Evolutionary conservation across 2,888 invertebrate species (phyloP), one percentile per base, ranked within the genome.

Genomic region (Sussaba pulchella): DNA sequence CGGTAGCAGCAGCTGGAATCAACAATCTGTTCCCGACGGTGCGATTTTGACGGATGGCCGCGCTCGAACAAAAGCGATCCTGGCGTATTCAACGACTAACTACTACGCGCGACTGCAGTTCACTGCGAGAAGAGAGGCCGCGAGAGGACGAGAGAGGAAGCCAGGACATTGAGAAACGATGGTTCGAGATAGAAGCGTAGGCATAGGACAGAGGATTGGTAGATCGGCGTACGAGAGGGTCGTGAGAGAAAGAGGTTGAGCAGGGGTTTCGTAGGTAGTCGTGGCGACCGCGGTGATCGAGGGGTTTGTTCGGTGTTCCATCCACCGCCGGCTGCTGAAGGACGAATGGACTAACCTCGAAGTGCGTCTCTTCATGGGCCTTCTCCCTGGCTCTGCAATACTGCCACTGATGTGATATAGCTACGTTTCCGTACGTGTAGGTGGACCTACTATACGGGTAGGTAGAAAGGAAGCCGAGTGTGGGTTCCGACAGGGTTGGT

Each of bases 321-420:
- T 69, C 26, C 61, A 21, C 14, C 31, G 21, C 12, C 39, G 19
- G 67, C n/a, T 36, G 70, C 59, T 72, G 45, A 36, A 74, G 85
- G 81, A 85, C 86, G 86, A 89, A 88, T 85, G 86, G 83, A 85
- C 82, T 85, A 86, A 86, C 87, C 87, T 85, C 82, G 85, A 64
- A 78, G 70, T 50, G 66, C 70, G 74, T 78, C 66, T 78, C 69
- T 70, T 63, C 63, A 64, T 77, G 59, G 59, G 54, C 17, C n/a
- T 52, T 74, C 50, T 59, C 59, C 36, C 61, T 54, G 14, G 43
- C 31, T 57, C 57, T 17, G 31, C 54, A 43, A 26, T 31, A 31
- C 69, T 84, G 73, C 73, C 73, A 72, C 83, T 74, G 85, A 84
- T 85, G 21, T 66, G 36, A 39, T 59, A 21, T 52, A 69, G 12